Base-by-base conservation (phyloP, 2,797 vertebrate species). In the Sebastes vulpes region DNA sequence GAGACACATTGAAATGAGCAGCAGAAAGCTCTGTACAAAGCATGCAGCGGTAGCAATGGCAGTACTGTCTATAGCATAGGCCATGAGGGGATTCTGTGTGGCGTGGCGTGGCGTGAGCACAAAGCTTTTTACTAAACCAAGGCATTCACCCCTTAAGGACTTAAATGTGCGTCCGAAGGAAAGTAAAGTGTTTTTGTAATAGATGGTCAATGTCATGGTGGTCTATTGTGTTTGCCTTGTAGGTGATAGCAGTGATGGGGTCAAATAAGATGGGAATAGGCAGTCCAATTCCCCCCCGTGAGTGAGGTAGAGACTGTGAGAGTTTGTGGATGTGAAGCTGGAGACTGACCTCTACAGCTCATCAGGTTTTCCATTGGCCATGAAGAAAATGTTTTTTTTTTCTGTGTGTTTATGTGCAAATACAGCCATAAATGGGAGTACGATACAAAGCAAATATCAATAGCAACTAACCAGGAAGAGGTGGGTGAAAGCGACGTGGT, bases 181-280 rank as follows among this genome's bases (percentile, higher is more conserved):
- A 81, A 83, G 53, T 20, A 77, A 84, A 87, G 69, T 74, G 78
- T 69, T 83, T 56, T 75, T 72, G 50, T 85, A 84, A 78, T 87
- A 70, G 73, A 75, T 85, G 88, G 84, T 85, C 84, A 90, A 77
- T 74, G 87, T 87, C 89, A 83, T 52, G 29, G 28, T 52, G 25
- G 73, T 77, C 75, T 72, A 83, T 86, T 85, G 81, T 66, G 77
- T 88, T 92, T 90, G 77, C 85, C 82, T 85, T 72, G 75, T 68
- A 75, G 83, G 79, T 72, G 77, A 83, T 81, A 29, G 81, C 83
- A 57, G 56, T 90, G 92, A 92, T 77, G 77, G 67, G 89, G 90
- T 92, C 86, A 89, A 81, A 79, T 78, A 58, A 88, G 86, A 92
- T 89, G 79, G 81, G 82, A 87, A 82, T 50, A 79, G 91, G 84